Base-by-base conservation (phyloP, 2,888 invertebrate genomes). In the Mythimna vitellina region DNA sequence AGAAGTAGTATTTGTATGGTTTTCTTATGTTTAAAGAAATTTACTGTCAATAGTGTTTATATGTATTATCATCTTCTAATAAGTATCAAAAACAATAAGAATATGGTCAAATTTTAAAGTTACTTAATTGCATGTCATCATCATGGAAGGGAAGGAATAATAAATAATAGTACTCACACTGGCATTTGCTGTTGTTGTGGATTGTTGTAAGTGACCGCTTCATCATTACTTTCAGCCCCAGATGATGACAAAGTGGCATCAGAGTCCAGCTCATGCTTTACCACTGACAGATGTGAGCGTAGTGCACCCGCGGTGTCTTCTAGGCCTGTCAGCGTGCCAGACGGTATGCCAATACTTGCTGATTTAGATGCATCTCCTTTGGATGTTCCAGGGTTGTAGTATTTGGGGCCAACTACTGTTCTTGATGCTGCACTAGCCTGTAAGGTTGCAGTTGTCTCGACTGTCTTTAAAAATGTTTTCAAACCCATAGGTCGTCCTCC, bases 161-260 rank as follows among this genome's bases (percentile, higher is more conserved):
- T 54, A 32, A 38, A 53, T 77, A 80, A 70, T 61, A 53, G 38
- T 80, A 98, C 98, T 98, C 94, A 98, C 98, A 98, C 97, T 72
- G 98, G 96, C 93, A 98, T 96, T 77, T 97, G 97, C 88, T 98
- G 97, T 89, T 98, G 98, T 88, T 97, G 97, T 64, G 97, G 96
- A 94, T 98, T 98, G 92, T 97, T 98, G 94, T 98, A 98, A 76
- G 96, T 94, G 83, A 98, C 97, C 95, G 98, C 97, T 92, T 99
- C 99, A 96, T 99, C 99, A 92, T 98, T 98, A 89, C 99, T 99
- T 92, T 99, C 99, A 49, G 98, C 99, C 67, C 99, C 99, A 22
- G 99, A 99, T 89, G 99, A 99, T 77, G 99, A 99, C 22, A 98
- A 98, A 1, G 99, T 99, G 51, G 98, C 99, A 95, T 99, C 99